Percentiles rank a stretch among this genome's conserved stretches.
Conservation (phyloP, 1,140 invertebrate species). For the Armadillidium nasatum region DNA sequence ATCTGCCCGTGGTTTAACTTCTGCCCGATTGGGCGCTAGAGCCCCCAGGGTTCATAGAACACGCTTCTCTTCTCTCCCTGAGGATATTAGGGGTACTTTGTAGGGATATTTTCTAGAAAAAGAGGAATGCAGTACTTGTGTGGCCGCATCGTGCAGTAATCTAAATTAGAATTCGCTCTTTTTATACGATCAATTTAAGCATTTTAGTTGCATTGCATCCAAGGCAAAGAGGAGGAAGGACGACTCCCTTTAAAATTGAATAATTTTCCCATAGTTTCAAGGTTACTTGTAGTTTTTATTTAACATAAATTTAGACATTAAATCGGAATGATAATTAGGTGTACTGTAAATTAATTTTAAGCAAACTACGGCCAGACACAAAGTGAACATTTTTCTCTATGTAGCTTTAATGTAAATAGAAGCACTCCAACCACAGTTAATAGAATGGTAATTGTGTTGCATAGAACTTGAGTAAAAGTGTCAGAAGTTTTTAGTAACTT, state of each 20-base stretch:
- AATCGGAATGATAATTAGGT: constrained; percentile 1
- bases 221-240: not conserved
- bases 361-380: not conserved
- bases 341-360: too few species aligned
- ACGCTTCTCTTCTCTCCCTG: constrained; percentile 10
- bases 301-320: not conserved
- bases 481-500: too few species aligned
- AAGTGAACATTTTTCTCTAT: not conserved
- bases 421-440: not conserved
- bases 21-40: not conserved
- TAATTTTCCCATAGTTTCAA: too few species aligned
- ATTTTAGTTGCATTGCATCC: constrained; percentile 5
- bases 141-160: constrained; percentile 5
- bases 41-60: not conserved
- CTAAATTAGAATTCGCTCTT: not conserved
- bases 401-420: constrained; percentile 11
- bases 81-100: constrained; percentile 8
- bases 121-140: constrained; percentile 7
- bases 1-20: not conserved
- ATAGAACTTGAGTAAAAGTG: too few species aligned
- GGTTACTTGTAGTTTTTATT: too few species aligned
- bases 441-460: not conserved
- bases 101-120: constrained; percentile 4
- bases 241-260: too few species aligned
- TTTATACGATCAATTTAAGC: not conserved